Percentiles rank a stretch among this genome's conserved stretches.
These are phyloP conservation scores for Aphelocoma californica DNA, from an alignment of 2,797 vertebrate genomes.

Conservation along the genomic window DNA sequence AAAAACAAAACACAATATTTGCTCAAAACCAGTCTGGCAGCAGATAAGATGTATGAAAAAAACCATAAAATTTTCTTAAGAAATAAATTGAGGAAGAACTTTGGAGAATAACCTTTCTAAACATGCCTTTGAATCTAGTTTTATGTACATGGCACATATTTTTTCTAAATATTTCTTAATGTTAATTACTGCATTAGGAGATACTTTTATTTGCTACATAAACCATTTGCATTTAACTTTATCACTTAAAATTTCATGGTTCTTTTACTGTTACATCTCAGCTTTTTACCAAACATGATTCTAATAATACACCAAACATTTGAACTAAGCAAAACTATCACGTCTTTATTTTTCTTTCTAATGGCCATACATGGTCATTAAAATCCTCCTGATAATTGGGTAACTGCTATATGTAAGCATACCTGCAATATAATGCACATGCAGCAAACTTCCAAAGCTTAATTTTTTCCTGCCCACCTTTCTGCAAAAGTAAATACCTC, in stretches of 20 bases:
- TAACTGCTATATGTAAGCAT: not conserved
- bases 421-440: not conserved
- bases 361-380: not conserved
- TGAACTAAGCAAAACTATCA: conserved; percentile 9
- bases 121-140: not conserved
- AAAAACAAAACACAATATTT: not conserved
- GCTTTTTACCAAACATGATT: not conserved
- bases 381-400: not conserved
- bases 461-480: conserved; percentile 13
- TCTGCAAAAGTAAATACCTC: conserved; percentile 22
- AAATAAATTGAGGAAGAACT: not conserved
- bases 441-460: conserved; percentile 6
- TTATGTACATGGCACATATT: not conserved
- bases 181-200: not conserved
- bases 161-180: not conserved
- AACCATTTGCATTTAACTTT: not conserved
- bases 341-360: not conserved
- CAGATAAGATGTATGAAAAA: not conserved
- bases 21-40: not conserved
- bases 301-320: not conserved
- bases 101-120: not conserved
- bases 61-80: not conserved
- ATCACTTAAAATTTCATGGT: not conserved
- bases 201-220: not conserved
- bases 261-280: not conserved